A percentile compares a stretch with the other conserved stretches of the same genome.
Conservation (phyloP, 2,113 vertebrate genomes). For the Odontesthes bonariensis region DNA sequence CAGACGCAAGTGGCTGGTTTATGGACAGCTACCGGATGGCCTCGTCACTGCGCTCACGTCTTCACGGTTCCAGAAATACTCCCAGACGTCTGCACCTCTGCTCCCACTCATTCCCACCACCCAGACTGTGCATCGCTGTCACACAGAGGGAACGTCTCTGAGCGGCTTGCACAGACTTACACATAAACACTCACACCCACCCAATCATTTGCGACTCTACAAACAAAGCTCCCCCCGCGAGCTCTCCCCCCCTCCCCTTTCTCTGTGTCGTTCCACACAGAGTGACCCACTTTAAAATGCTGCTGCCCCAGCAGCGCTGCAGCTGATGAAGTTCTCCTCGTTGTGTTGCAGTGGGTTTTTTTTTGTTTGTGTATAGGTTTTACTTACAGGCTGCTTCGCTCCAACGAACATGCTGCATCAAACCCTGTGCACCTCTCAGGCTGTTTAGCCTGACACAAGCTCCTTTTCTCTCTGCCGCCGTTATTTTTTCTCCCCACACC, state of each 20-base stretch:
- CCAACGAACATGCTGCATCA: slow-evolving; percentile 75
- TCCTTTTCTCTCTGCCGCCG: slow-evolving; percentile 25
- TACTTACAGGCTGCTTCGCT: slow-evolving; percentile 76
- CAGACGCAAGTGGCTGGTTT: slow-evolving; percentile 45
- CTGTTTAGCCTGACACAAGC: slow-evolving; percentile 38
- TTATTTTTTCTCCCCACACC: slow-evolving; percentile 25
- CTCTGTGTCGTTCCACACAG: slow-evolving; percentile 61
- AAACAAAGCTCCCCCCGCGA: slow-evolving; percentile 31
- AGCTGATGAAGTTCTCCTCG: slow-evolving; percentile 36
- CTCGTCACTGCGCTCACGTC: slow-evolving; percentile 23
- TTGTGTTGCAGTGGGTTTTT: slow-evolving; percentile 43
- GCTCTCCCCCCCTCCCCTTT: slow-evolving; percentile 16
- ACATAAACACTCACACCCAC: slow-evolving; percentile 24
- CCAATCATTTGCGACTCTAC: slow-evolving; percentile 24
- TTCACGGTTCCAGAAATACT: slow-evolving; percentile 39
- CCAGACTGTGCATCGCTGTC: neutral
- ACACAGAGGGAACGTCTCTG: slow-evolving; percentile 21
- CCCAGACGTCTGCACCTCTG: slow-evolving; percentile 17
- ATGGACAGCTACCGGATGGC: slow-evolving; percentile 16
- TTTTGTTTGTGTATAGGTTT: slow-evolving; percentile 32
- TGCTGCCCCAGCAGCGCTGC: slow-evolving; percentile 43
- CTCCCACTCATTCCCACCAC: slow-evolving; percentile 16
- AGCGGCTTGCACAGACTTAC: slow-evolving; percentile 29
- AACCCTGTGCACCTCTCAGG: slow-evolving; percentile 54
- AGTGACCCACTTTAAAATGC: slow-evolving; percentile 75